A percentile compares a stretch with the other conserved stretches of the same genome.
Conservation (phyloP, 2,113 vertebrate species). For the Nothocercus nigrocapillus region DNA sequence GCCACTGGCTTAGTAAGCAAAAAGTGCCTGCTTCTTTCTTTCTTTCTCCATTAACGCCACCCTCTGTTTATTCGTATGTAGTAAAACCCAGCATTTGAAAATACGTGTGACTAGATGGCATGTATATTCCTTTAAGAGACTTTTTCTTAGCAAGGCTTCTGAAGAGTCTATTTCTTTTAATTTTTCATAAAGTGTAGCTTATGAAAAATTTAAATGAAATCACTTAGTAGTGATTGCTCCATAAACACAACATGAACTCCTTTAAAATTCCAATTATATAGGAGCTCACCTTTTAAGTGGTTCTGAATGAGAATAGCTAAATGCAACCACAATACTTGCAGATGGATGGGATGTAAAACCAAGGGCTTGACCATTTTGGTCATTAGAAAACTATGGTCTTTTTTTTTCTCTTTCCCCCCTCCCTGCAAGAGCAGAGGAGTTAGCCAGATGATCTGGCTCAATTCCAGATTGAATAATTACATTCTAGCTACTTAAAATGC, state of each 20-base stretch:
- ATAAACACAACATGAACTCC: slow-evolving; percentile 70
- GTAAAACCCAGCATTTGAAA: background rate
- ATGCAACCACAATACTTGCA: background rate
- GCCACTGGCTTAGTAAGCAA: background rate
- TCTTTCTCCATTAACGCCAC: background rate
- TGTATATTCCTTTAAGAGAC: slow-evolving; percentile 53
- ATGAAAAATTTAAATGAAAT: slow-evolving; percentile 76
- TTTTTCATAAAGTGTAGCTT: slow-evolving; percentile 74
- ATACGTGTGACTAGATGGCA: background rate
- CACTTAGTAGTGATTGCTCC: slow-evolving; percentile 73
- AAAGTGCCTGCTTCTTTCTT: background rate
- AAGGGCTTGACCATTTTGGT: background rate
- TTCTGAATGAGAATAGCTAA: slow-evolving; percentile 26
- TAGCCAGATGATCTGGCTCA: slow-evolving; percentile 11
- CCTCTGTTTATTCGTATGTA: background rate
- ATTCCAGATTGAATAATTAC: slow-evolving; percentile 27
- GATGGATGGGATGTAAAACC: background rate
- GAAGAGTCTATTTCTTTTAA: slow-evolving; percentile 70
- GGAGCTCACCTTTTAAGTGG: slow-evolving; percentile 57
- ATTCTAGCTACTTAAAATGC: slow-evolving; percentile 1
- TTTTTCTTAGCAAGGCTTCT: slow-evolving; percentile 46
- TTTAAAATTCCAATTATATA: slow-evolving; percentile 73
- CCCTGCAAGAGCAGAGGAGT: background rate
- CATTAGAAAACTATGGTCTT: background rate
- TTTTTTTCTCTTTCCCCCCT: fast-evolving